Base-by-base conservation (phyloP, 2,113 vertebrate species). In the Pygoscelis antarcticus region DNA sequence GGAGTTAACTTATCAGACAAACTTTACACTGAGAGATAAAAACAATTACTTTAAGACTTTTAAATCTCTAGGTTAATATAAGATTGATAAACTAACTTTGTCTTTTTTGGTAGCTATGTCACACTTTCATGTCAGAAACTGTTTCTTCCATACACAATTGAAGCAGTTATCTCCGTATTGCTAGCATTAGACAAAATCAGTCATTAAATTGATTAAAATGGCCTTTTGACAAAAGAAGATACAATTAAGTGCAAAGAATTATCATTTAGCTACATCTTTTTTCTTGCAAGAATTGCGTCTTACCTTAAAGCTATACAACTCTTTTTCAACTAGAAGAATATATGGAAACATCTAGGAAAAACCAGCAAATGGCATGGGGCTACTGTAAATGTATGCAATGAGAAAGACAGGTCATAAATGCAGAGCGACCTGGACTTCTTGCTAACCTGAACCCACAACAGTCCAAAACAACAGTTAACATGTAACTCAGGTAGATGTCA, bases 21-120 rank as follows among this genome's bases (percentile, higher is more conserved):
- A 89, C 19, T 54, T 95, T 60, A 83, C 14, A 62, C 19, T 62
- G 30, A 34, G 30, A 96, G 83, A 97, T 92, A 98, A 96, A 93
- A 89, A 40, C 21, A 77, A 92, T 78, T 96, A 75, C 68, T 89
- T 60, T 85, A 77, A 87, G 51, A 78, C 46, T 93, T 77, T 22
- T 70, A 68, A 93, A 92, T 80, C 57, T 46, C 25, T 27, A 74
- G 18, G 6, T 87, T 81, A 90, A 87, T 44, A 16, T 29, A 82
- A 84, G 17, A 68, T 26, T n/a, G 61, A 85, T 65, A 52, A 88
- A 74, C 6, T 44, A 40, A 92, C 12, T 83, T 69, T 5, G 16
- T 25, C 55, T 96, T 74, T 57, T 81, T 88, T 87, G 36, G 29
- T 85, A 90, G 38, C n/a, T 74, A 44, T 55, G 36, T 69, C 54